Evolutionary conservation across 2,113 vertebrate species (phyloP).

Genomic region (Heteronetta atricapilla): DNA sequence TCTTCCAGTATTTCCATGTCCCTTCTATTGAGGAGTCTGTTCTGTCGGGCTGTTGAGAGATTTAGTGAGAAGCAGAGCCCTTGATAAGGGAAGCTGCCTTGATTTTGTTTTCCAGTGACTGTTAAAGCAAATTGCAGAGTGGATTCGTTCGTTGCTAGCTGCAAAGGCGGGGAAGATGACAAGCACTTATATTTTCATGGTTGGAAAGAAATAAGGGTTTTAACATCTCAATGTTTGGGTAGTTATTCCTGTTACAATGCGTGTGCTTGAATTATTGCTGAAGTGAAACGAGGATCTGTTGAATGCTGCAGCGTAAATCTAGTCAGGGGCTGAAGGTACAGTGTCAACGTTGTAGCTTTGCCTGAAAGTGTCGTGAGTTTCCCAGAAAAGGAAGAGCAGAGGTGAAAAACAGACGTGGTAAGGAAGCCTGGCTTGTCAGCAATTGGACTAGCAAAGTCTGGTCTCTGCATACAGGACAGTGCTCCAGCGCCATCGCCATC

Average conservation of each 20-base stretch:
- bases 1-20: not conserved
- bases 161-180: not conserved
- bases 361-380: not conserved
- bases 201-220: not conserved
- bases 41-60: not conserved
- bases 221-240: not conserved
- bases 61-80: not conserved
- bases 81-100: not conserved
- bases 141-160: not conserved
- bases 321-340: not conserved
- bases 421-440: not conserved
- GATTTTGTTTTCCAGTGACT: not conserved
- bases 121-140: not conserved
- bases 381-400: not conserved
- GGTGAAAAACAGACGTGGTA: not conserved
- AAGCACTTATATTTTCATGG: not conserved
- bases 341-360: not conserved
- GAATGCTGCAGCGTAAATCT: fast-evolving
- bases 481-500: not conserved
- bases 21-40: not conserved
- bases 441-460: not conserved
- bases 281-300: not conserved
- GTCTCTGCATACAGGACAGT: not conserved
- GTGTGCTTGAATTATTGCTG: not conserved
- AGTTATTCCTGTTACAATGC: not conserved